Conservation (phyloP, 37 sponge, comb jelly and placozoan species). For the Ephydatia muelleri region DNA sequence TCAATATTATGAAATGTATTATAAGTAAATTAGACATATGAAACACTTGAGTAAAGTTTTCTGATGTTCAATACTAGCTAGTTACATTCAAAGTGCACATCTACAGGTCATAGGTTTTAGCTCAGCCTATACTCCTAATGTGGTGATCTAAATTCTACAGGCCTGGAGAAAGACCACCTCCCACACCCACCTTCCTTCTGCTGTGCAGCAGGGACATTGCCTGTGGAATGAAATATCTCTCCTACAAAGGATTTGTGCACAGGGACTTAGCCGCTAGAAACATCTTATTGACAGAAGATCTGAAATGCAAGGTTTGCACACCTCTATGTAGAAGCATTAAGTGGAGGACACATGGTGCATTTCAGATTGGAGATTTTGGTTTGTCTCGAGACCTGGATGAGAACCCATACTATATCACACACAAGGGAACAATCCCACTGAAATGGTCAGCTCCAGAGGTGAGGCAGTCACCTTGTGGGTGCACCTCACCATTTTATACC, state of each 20-base stretch:
- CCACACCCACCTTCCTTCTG: conserved; percentile 16
- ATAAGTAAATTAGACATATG: conserved; percentile 19
- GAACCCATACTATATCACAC: not conserved
- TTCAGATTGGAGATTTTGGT: conserved; percentile 39
- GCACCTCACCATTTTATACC: not conserved
- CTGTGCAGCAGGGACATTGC: conserved; percentile 46
- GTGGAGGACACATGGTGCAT: too few species aligned
- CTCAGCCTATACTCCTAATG: too few species aligned
- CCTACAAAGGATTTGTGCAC: conserved; percentile 53
- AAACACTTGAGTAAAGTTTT: too few species aligned
- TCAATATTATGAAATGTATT: too few species aligned
- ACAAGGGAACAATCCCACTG: conserved; percentile 5
- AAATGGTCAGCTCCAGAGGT: conserved; percentile 36
- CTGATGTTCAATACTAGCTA: too few species aligned
- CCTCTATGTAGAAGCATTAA: not conserved
- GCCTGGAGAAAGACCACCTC: conserved; percentile 9
- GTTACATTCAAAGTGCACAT: too few species aligned
- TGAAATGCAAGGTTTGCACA: conserved; percentile 24
- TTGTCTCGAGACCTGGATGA: conserved; percentile 15
- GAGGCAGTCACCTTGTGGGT: not conserved
- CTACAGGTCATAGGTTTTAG: too few species aligned
- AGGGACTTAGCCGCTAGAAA: conserved; percentile 65
- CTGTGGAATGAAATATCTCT: conserved; percentile 44
- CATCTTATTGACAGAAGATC: conserved; percentile 36
- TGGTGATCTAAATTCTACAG: not conserved